A percentile compares a stretch with the other conserved stretches of the same genome.
Evolutionary conservation across 2,888 invertebrate genomes (phyloP).

Genomic region (Mystacides longicornis): DNA sequence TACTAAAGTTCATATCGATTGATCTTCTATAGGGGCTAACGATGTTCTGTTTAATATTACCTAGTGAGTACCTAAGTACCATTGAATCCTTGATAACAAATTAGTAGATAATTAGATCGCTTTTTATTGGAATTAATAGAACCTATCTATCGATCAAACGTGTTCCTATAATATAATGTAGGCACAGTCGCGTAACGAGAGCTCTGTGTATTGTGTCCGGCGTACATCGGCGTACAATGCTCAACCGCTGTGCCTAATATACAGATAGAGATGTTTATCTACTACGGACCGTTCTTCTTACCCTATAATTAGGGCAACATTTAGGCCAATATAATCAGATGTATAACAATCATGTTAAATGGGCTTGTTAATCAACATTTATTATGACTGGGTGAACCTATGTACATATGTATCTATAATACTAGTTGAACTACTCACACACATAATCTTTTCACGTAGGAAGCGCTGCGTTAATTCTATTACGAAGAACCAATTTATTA

Average conservation of each 20-base stretch:
- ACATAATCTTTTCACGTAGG: background rate
- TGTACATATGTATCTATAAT: background rate
- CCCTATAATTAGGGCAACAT: conserved; percentile 2
- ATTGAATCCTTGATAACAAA: background rate
- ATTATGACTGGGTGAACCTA: background rate
- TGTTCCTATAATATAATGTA: too few species aligned
- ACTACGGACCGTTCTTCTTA: background rate
- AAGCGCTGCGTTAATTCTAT: background rate
- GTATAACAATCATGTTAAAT: conserved; percentile 1
- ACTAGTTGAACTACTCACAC: background rate
- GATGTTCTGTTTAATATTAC: too few species aligned
- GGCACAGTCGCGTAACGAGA: too few species aligned
- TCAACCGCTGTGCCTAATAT: background rate
- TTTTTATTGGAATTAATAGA: background rate
- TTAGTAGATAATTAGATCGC: background rate
- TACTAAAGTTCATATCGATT: too few species aligned
- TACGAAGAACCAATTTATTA: too few species aligned
- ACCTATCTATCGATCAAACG: background rate
- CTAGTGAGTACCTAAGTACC: background rate
- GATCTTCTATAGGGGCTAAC: too few species aligned
- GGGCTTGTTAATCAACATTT: conserved; percentile 1
- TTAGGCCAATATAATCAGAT: conserved; percentile 1
- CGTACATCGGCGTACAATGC: background rate
- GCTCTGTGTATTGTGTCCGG: background rate
- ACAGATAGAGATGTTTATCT: conserved; percentile 2